Conservation (phyloP, 2,797 vertebrate species). For the Tauraco hartlaubi region DNA sequence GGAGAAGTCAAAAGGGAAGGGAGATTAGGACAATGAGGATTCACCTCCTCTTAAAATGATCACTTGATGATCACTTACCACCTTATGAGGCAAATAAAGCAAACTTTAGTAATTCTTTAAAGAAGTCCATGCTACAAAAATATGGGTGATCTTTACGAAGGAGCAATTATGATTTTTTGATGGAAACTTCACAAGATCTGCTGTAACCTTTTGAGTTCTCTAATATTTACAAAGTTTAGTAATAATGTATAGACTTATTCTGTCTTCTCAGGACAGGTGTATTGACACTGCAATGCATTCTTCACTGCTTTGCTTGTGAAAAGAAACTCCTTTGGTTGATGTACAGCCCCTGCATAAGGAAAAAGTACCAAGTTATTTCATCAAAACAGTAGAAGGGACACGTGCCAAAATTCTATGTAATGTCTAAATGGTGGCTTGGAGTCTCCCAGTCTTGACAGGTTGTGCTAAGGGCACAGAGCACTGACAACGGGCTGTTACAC, state of each 20-base stretch:
- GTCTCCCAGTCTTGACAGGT: slow-evolving; percentile 72
- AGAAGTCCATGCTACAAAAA: background rate
- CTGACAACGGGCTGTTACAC: slow-evolving; percentile 45
- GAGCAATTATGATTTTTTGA: background rate
- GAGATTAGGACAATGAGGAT: background rate
- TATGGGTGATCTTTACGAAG: background rate
- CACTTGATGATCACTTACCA: background rate
- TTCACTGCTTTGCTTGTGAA: background rate
- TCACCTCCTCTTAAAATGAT: background rate
- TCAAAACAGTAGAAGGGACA: background rate
- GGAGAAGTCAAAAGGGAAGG: background rate
- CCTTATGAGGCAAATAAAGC: background rate
- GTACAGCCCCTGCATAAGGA: background rate
- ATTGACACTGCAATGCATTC: background rate
- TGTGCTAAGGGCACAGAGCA: slow-evolving; percentile 72
- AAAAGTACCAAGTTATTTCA: background rate
- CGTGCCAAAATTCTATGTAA: background rate
- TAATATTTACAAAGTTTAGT: background rate
- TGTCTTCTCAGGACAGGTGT: background rate
- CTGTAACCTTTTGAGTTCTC: background rate
- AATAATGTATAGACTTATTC: background rate
- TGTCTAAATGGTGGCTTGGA: background rate
- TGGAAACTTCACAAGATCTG: background rate
- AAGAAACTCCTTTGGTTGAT: background rate
- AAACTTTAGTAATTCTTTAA: background rate